Percentiles rank a stretch among this genome's conserved stretches.
These are phyloP conservation scores for Craseonycteris thonglongyai DNA, from an alignment of 2,113 vertebrate genomes.

Conservation along the genomic window DNA sequence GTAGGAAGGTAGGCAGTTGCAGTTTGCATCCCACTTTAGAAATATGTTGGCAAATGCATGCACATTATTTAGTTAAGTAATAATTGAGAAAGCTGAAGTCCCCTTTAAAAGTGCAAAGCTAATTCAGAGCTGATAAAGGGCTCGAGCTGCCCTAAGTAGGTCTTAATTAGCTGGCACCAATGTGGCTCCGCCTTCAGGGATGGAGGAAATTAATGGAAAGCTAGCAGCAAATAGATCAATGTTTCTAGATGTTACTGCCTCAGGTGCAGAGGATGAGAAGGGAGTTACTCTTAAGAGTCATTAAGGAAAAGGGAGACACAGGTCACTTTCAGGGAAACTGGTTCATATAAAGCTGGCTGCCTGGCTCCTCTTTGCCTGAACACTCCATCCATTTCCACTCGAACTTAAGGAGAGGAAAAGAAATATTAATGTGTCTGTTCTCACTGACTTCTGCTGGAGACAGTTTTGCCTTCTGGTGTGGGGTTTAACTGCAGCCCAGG, in stretches of 20 bases:
- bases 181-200: slow-evolving; percentile 77
- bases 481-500: neutral
- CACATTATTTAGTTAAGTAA: slow-evolving; percentile 76
- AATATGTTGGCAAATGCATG: slow-evolving; percentile 38
- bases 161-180: slow-evolving; percentile 82
- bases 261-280: slow-evolving; percentile 64
- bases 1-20: slow-evolving; percentile 23
- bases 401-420: neutral
- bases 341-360: neutral
- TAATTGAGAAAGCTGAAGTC: slow-evolving; percentile 70
- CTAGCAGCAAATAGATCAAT: slow-evolving; percentile 71
- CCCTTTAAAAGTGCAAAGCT: slow-evolving; percentile 76
- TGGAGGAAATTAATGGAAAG: slow-evolving; percentile 80
- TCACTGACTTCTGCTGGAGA: neutral
- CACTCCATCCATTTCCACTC: neutral
- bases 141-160: slow-evolving; percentile 76
- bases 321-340: slow-evolving; percentile 60
- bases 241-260: slow-evolving; percentile 68
- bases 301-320: slow-evolving; percentile 56
- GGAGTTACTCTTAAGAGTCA: slow-evolving; percentile 62
- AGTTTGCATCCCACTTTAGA: slow-evolving; percentile 47
- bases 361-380: neutral
- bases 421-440: neutral
- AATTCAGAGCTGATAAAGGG: slow-evolving; percentile 78
- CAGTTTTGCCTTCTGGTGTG: neutral